A percentile compares a stretch with the other conserved stretches of the same genome.
These are phyloP conservation scores for Xiphorhynchus elegans DNA, from an alignment of 2,113 vertebrate genomes.

Conservation along the genomic window DNA sequence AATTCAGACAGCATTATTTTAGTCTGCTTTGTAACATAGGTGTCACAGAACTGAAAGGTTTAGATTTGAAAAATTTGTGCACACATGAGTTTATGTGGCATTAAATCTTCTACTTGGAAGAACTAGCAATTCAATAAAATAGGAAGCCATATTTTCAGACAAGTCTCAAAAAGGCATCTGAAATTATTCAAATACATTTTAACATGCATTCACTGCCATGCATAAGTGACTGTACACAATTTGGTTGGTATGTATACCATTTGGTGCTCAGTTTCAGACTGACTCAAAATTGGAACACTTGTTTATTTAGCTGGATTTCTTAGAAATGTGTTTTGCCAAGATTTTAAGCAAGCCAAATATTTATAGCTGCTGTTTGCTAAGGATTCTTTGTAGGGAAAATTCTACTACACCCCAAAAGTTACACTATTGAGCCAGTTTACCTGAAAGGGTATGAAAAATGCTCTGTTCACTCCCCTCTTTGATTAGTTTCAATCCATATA, in stretches of 20 bases:
- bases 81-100: not conserved
- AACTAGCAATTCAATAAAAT: not conserved
- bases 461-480: not conserved
- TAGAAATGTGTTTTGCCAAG: not conserved
- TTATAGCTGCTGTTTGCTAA: not conserved
- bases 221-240: not conserved
- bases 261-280: constrained; percentile 1
- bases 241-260: not conserved
- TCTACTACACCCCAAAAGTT: not conserved
- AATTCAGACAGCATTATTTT: not conserved
- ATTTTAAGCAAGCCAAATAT: not conserved
- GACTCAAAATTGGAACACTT: not conserved
- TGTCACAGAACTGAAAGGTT: not conserved
- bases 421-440: not conserved
- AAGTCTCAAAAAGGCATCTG: not conserved
- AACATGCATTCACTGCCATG: not conserved
- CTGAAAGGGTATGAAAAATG: not conserved
- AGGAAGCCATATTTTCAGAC: not conserved
- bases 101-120: not conserved
- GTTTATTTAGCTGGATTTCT: not conserved
- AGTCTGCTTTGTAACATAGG: not conserved
- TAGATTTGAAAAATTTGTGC: not conserved
- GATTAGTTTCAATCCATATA: not conserved
- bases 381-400: not conserved
- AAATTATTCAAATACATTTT: not conserved